These are phyloP conservation scores for Vanessa atalanta DNA, from an alignment of 1,140 invertebrate genomes.

Conservation along the genomic window DNA sequence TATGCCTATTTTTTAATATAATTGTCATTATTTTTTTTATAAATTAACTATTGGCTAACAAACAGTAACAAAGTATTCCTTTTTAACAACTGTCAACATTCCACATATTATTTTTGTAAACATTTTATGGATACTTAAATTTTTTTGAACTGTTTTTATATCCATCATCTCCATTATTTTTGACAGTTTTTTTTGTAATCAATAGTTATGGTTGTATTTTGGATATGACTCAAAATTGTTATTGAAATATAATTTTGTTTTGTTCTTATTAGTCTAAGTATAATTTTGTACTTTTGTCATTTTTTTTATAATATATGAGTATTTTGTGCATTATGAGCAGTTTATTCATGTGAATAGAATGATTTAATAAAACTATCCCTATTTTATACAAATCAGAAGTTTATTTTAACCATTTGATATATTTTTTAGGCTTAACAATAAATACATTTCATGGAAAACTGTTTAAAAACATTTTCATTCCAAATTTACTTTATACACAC, in stretches of 20 bases:
- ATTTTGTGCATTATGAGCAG: slow-evolving; percentile 59
- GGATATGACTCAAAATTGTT: slow-evolving; percentile 25
- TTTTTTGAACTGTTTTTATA: slow-evolving; percentile 32
- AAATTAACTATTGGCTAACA: slow-evolving; percentile 36
- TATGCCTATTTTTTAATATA: background rate
- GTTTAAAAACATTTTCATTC: background rate
- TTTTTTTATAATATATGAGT: slow-evolving; percentile 61
- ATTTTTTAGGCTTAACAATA: background rate
- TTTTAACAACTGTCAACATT: slow-evolving; percentile 56
- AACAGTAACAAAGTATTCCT: slow-evolving; percentile 31
- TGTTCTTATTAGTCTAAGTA: slow-evolving; percentile 55
- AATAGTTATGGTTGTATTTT: slow-evolving; percentile 20
- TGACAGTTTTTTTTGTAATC: slow-evolving; percentile 7
- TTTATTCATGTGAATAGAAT: slow-evolving; percentile 70
- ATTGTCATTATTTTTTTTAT: slow-evolving; percentile 25
- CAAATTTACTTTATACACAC: slow-evolving; percentile 2
- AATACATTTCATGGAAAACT: background rate
- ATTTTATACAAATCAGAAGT: slow-evolving; percentile 56
- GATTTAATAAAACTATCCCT: slow-evolving; percentile 74
- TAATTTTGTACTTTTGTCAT: slow-evolving; percentile 65
- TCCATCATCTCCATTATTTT: slow-evolving; percentile 9
- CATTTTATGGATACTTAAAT: slow-evolving; percentile 42
- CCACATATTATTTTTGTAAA: slow-evolving; percentile 67
- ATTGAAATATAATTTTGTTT: slow-evolving; percentile 27
- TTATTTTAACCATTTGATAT: slow-evolving; percentile 33